phyloP scores from a whole-genome alignment of 2,888 invertebrate species.

The Drosophila siamana region DNA sequence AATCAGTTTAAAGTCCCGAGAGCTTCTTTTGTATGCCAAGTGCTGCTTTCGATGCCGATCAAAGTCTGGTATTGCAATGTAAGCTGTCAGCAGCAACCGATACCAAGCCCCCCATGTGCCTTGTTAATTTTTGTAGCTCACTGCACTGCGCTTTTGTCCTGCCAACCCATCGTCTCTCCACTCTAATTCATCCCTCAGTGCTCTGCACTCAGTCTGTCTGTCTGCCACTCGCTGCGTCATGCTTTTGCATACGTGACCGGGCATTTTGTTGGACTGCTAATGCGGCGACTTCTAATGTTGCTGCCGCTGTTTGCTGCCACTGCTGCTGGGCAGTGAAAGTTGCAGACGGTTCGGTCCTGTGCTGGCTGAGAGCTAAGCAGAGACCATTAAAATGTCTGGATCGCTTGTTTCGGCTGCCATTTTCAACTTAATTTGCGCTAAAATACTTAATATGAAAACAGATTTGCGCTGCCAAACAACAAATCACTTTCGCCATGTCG shows the following conservation, averaged over 20 bases:
- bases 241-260: constrained; percentile 72
- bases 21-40: too few species aligned
- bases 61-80: not conserved
- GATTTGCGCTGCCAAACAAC: constrained; percentile 78
- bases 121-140: not conserved
- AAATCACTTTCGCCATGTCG: constrained; percentile 75
- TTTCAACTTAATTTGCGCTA: constrained; percentile 76
- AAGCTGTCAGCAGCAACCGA: not conserved
- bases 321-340: constrained; percentile 42
- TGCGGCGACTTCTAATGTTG: constrained; percentile 46
- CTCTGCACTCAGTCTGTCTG: not conserved
- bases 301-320: constrained; percentile 14
- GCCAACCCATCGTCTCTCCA: not conserved
- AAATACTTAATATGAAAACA: constrained; percentile 79
- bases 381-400: constrained; percentile 54
- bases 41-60: not conserved
- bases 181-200: not conserved
- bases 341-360: not conserved
- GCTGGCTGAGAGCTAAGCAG: not conserved
- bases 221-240: constrained; percentile 33
- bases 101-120: not conserved
- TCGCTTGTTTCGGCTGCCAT: constrained; percentile 56
- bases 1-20: too few species aligned
- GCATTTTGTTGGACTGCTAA: constrained; percentile 73
- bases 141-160: constrained; percentile 1